Base-by-base conservation (phyloP, 2,797 vertebrate species). In the Anomalospiza imberbis region DNA sequence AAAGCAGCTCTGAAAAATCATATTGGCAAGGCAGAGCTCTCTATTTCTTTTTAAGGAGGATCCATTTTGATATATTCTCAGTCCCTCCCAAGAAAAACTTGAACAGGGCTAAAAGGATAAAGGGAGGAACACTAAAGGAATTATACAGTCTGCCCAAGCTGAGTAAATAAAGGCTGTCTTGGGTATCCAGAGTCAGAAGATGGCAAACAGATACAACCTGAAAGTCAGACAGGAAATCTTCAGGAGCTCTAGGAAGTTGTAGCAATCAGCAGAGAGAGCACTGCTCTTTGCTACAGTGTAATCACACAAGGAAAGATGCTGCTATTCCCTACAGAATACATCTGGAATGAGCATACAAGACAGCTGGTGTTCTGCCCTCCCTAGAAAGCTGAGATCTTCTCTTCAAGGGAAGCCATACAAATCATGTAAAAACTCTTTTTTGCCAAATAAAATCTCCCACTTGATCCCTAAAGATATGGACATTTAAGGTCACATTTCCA, bases 1-100 rank as follows among this genome's bases (percentile, higher is more conserved):
- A 92, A 93, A 74, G 76, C 50, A n/a, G 36, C 40, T 93, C 66
- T 94, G 89, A 95, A 91, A 94, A 92, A 85, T 63, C 63, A 86
- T 70, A 61, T 19, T 86, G 92, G 71, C 84, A 85, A 88, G 67
- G 86, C 34, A 74, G 79, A 75, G 31, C 0, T 1, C 50, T 61
- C 58, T 20, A 16, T 61, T 81, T 60, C 89, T 92, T 95, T 45
- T 76, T 86, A 94, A 74, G 72, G 72, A 67, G 85, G 54, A 85
- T 22, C 40, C 70, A 11, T 44, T 77, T 36, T 76, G 61, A 89
- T 84, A 68, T 15, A 65, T 26, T 63, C 62, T 79, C 62, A 79
- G 67, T 92, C 47, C 60, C 66, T 91, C 89, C 77, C 88, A 95
- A 81, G 40, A 75, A 91, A 90, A 95, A 88, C 45, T 88, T 84